These are phyloP conservation scores for Eidolon dupreanum DNA, from an alignment of 2,797 vertebrate genomes.

Conservation along the genomic window DNA sequence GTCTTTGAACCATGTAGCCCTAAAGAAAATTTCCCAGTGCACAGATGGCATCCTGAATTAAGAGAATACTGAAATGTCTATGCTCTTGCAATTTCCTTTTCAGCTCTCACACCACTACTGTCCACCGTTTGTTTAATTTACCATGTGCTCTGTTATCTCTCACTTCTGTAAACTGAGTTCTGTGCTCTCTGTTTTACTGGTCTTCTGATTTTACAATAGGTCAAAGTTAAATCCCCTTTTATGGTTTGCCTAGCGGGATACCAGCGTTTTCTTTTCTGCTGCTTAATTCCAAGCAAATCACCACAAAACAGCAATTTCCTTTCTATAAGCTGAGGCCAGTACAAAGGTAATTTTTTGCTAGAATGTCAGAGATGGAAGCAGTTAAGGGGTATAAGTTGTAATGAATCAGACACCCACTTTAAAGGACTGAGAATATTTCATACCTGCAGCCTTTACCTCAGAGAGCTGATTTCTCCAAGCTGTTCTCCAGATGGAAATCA, in stretches of 20 bases:
- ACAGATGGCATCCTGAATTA: background rate
- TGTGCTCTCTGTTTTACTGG: background rate
- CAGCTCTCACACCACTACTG: background rate
- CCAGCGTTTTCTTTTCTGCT: conserved; percentile 39
- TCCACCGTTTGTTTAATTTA: background rate
- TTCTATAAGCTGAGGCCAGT: background rate
- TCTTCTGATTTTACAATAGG: conserved; percentile 45
- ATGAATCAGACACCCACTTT: background rate
- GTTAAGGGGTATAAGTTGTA: background rate
- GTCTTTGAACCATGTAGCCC: background rate
- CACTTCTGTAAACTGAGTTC: background rate
- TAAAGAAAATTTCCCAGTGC: background rate
- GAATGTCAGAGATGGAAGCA: background rate
- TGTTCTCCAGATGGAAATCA: background rate
- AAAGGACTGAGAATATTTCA: background rate
- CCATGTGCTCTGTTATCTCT: conserved; percentile 4
- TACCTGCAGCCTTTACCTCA: background rate
- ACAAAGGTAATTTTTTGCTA: background rate
- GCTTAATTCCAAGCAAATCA: conserved; percentile 38
- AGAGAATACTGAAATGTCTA: background rate
- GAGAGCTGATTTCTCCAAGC: background rate
- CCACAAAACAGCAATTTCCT: conserved; percentile 16
- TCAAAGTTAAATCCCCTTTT: conserved; percentile 41
- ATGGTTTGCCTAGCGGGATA: background rate
- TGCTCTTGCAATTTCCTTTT: background rate